phyloP scores from a whole-genome alignment of 2,888 invertebrate genomes.

The Parelbella ahira region DNA sequence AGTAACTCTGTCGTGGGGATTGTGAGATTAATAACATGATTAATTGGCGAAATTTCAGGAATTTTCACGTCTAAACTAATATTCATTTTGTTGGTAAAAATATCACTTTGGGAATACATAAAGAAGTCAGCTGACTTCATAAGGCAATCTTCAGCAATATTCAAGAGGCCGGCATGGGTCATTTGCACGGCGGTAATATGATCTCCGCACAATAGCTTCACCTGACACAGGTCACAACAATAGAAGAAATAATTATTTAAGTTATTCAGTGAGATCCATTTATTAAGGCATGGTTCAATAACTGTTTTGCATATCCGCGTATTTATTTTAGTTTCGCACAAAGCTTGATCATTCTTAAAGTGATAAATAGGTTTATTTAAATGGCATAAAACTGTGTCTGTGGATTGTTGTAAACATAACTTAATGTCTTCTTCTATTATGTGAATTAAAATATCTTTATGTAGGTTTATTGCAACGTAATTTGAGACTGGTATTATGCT shows the following conservation, averaged over 20 bases:
- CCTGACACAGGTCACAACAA: constrained; percentile 11
- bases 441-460: neutral
- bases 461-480: constrained; percentile 2
- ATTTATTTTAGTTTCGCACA: constrained; percentile 4
- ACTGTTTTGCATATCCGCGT: no score
- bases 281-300: constrained; percentile 4
- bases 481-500: neutral
- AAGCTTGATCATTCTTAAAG: constrained; percentile 4
- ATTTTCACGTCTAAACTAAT: neutral
- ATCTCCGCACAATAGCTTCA: constrained; percentile 11
- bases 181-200: constrained; percentile 8
- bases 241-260: constrained; percentile 8
- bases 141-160: constrained; percentile 2
- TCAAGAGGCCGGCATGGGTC: constrained; percentile 5
- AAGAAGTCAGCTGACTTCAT: constrained; percentile 7
- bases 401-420: neutral
- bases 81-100: neutral
- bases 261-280: constrained; percentile 1
- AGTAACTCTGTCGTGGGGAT: neutral
- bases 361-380: constrained; percentile 7
- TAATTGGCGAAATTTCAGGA: neutral
- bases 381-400: neutral
- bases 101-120: neutral
- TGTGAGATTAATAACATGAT: neutral
- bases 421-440: constrained; percentile 1